phyloP scores from a whole-genome alignment of 2,797 vertebrate species.

The Pogonophryne albipinna region DNA sequence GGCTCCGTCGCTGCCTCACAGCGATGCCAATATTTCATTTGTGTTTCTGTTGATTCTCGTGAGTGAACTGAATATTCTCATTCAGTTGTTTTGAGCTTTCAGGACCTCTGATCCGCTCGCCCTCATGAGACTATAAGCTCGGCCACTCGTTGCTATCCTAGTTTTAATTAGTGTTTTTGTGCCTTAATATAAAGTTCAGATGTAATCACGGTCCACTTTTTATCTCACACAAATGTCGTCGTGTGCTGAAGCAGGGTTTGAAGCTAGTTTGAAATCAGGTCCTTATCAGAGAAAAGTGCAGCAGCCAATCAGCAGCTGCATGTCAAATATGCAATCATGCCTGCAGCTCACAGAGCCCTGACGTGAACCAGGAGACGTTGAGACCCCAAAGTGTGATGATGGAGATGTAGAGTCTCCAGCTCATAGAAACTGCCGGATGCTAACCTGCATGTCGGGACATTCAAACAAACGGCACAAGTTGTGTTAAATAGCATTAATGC shows the following conservation, averaged over 20 bases:
- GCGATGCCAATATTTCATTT: constrained; percentile 68
- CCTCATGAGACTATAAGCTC: constrained; percentile 20
- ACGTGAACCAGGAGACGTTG: constrained; percentile 81
- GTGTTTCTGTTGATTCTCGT: constrained; percentile 61
- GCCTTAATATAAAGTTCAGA: constrained; percentile 71
- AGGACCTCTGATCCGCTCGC: constrained; percentile 41
- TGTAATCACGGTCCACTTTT: constrained; percentile 49
- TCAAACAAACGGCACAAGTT: no score
- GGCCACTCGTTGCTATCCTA: constrained; percentile 50
- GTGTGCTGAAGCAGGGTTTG: constrained; percentile 40
- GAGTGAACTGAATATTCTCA: constrained; percentile 48
- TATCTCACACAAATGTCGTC: constrained; percentile 24
- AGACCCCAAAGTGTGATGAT: constrained; percentile 22
- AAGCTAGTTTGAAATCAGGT: constrained; percentile 11
- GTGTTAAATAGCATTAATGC: no score
- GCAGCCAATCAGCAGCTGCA: not conserved
- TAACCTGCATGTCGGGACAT: no score
- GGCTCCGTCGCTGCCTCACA: constrained; percentile 75
- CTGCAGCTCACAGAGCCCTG: not conserved
- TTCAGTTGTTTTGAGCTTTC: not conserved
- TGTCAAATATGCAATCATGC: no score
- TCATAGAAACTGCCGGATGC: no score
- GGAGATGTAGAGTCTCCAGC: no score
- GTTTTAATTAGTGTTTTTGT: constrained; percentile 71
- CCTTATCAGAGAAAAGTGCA: constrained; percentile 2